Base-by-base conservation (phyloP, 2,888 invertebrate genomes). In the Leucoma salicis region DNA sequence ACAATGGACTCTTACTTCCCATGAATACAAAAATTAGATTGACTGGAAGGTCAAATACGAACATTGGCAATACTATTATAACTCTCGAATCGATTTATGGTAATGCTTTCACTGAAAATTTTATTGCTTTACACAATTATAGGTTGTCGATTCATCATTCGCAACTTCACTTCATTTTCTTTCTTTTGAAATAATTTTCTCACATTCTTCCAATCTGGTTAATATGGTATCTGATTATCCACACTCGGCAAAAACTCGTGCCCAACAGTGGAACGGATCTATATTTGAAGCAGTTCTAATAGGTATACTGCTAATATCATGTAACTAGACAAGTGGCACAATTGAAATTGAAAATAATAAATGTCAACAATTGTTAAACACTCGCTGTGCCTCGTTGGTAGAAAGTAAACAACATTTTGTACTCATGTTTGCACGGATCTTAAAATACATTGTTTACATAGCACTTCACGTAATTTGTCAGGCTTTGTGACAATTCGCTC, bases 1-100 rank as follows among this genome's bases (percentile, higher is more conserved):
- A 73, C 72, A 74, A 72, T 73, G 53, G 64, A 47, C 57, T 53
- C 46, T 60, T 63, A 65, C 69, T 72, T 70, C 63, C 63, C 66
- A 70, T 78, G 73, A 78, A 78, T 76, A 68, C 70, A 70, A 67
- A 74, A 73, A 75, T 74, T 64, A 65, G 66, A 74, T 66, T 68
- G 75, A 73, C 70, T 61, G 63, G 49, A 57, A 63, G 72, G 78
- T 82, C 81, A 78, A 68, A 70, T 63, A 63, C 52, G 59, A 59
- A 62, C 66, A 74, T 73, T 66, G 63, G 69, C 75, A 70, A 71
- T 66, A 62, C 56, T 56, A 70, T 74, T 74, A 69, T 55, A 58
- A 58, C 58, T 64, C 60, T 74, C 69, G 66, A 70, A 69, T 66
- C 60, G 61, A 67, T 70, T 64, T 63, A 56, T 70, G 57, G 67